These are phyloP conservation scores for Sebastes miniatus DNA, from an alignment of 2,797 vertebrate species.

Conservation along the genomic window DNA sequence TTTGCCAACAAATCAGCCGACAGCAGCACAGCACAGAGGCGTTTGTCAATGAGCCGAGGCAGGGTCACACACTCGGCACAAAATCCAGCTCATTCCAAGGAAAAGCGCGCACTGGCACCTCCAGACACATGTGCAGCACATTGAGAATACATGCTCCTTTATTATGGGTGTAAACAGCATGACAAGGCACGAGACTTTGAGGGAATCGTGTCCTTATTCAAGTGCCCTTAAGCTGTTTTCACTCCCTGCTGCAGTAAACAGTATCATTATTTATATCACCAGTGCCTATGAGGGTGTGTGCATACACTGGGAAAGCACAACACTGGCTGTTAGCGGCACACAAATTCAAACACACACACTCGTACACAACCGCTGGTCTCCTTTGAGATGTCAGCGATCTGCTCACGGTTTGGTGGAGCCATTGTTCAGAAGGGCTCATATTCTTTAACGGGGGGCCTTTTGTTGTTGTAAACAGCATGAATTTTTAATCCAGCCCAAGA, in stretches of 20 bases:
- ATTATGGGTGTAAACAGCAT: conserved; percentile 69
- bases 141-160: conserved; percentile 55
- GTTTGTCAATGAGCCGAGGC: conserved; percentile 57
- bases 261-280: conserved; percentile 79
- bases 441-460: conserved; percentile 78
- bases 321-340: conserved; percentile 56
- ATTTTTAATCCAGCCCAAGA: conserved; percentile 84
- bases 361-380: conserved; percentile 58
- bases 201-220: conserved; percentile 74
- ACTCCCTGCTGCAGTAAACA: conserved; percentile 73
- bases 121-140: conserved; percentile 42
- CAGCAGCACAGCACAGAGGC: conserved; percentile 50
- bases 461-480: conserved; percentile 87
- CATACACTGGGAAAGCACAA: conserved; percentile 57
- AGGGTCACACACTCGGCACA: conserved; percentile 46
- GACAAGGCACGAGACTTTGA: conserved; percentile 70
- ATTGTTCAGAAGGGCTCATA: conserved; percentile 80
- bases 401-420: conserved; percentile 78
- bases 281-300: conserved; percentile 60
- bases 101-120: conserved; percentile 33
- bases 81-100: conserved; percentile 29
- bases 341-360: conserved; percentile 57
- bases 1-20: conserved; percentile 73
- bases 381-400: conserved; percentile 79
- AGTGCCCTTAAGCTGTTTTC: conserved; percentile 76